phyloP scores from a whole-genome alignment of 2,113 vertebrate genomes.

The Paracanthobrama guichenoti region DNA sequence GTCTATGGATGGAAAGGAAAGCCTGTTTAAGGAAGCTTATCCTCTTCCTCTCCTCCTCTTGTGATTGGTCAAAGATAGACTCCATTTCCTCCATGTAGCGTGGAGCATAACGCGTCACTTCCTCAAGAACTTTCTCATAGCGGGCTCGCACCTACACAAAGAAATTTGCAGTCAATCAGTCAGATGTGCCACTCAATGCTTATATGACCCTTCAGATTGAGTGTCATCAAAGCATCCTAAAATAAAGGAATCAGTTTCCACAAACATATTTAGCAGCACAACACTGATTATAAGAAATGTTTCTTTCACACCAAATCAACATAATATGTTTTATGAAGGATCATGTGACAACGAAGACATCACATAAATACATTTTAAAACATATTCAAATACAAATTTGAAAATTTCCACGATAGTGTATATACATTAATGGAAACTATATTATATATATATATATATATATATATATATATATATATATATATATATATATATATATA shows the following conservation, averaged over 20 bases:
- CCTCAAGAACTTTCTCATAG: constrained; percentile 82
- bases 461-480: too few relatives aligned
- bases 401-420: too few relatives aligned
- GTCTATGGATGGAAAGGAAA: constrained; percentile 79
- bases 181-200: background rate
- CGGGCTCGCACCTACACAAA: constrained; percentile 71
- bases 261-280: background rate
- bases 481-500: too few relatives aligned
- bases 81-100: constrained; percentile 90
- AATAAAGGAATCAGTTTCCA: background rate
- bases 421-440: too few relatives aligned
- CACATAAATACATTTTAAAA: too few relatives aligned
- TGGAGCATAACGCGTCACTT: constrained; percentile 80
- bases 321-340: background rate
- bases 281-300: background rate
- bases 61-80: constrained; percentile 81
- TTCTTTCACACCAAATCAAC: background rate
- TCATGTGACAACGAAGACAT: too few relatives aligned
- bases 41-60: constrained; percentile 80
- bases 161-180: background rate
- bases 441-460: too few relatives aligned
- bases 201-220: background rate
- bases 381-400: too few relatives aligned
- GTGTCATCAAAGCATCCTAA: background rate
- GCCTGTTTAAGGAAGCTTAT: constrained; percentile 81